Base-by-base conservation (phyloP, 2,888 invertebrate genomes). In the Melinaea menophilus region DNA sequence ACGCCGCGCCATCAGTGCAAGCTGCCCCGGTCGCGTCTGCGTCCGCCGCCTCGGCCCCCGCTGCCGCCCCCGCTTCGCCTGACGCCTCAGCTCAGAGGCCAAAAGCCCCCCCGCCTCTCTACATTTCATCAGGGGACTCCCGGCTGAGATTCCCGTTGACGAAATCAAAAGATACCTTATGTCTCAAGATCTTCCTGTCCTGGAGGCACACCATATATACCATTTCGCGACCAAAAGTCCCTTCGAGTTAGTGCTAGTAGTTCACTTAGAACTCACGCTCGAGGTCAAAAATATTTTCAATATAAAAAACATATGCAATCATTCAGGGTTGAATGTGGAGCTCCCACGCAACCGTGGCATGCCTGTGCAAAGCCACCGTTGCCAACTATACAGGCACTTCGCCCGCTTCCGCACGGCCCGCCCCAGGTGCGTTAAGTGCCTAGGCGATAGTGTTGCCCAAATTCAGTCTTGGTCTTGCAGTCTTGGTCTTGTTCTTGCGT, bases 1-100 rank as follows among this genome's bases (percentile, higher is more conserved):
- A 1, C 22, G 22, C 22, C 22, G 22, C 9, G 82, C 88, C 7
- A 1, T 22, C 22, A 37, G 37, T 7, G 1, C 37, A 4, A 7
- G 37, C 37, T 37, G 7, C 37, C 4, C 4, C 37, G 37, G 37
- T 37, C 37, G 5, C 37, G 7, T 7, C 5, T 7, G 37, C 37
- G 5, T 37, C 37, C 5, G 5, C 37, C 7, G 37, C 37, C 5
- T 7, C 37, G 5, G 5, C 7, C 37, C 37, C 37, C 7, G 7
- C 37, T 7, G 5, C 37, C 37, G 7, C 37, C 37, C 22, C 22
- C 22, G 22, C 22, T 22, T 22, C 1, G 22, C 22, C 22, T 22
- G 22, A 22, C 22, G 22, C 22, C 22, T 22, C 22, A 22, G 22
- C 22, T 22, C 22, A 22, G 22, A 22, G 22, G 22, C 22, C 22